Base-by-base conservation (phyloP, 2,113 vertebrate species). In the Corapipo altera region DNA sequence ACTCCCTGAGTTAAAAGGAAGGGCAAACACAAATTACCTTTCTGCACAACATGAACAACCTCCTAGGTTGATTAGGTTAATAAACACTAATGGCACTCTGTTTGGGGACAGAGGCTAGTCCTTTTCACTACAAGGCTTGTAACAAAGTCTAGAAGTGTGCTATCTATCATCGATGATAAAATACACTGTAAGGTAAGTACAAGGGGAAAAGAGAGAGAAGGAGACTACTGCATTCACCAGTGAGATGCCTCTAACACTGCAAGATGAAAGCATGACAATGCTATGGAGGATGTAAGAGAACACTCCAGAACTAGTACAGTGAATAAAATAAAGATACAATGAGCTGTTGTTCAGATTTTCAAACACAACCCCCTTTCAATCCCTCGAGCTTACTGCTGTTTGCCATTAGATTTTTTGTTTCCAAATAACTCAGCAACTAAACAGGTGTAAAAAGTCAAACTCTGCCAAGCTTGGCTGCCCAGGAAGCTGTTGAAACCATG, bases 381-480 rank as follows among this genome's bases (percentile, higher is more conserved):
- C 43, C 62, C 90, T 85, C 3, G 14, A 77, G 90, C 72, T 88
- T 89, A 89, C 90, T 89, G 71, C 83, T 95, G 81, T 93, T 96
- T 91, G 91, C 87, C 82, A 90, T 95, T 96, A 95, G 80, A 94
- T 95, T 96, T 94, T 73, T 96, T 71, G 79, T 90, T 97, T 95
- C 93, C 91, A 96, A 97, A 94, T 94, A 97, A 93, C 80, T 95
- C 89, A 79, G 91, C 70, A 95, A 91, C 91, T 93, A 97, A 97
- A 97, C 95, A 97, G 96, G 96, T 97, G 96, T 96, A 96, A 97
- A 96, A 97, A 97, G 96, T 97, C 95, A 95, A 97, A 94, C 91
- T 91, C 89, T 96, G 96, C 96, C 95, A 97, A 97, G 96, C 96
- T 97, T 96, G 95, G 97, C 97, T 95, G 96, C 94, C 91, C 95